Evolutionary conservation across 2,888 invertebrate species (phyloP), one percentile per base, ranked within the genome.

Genomic region (Cosmorhoe ocellata): DNA sequence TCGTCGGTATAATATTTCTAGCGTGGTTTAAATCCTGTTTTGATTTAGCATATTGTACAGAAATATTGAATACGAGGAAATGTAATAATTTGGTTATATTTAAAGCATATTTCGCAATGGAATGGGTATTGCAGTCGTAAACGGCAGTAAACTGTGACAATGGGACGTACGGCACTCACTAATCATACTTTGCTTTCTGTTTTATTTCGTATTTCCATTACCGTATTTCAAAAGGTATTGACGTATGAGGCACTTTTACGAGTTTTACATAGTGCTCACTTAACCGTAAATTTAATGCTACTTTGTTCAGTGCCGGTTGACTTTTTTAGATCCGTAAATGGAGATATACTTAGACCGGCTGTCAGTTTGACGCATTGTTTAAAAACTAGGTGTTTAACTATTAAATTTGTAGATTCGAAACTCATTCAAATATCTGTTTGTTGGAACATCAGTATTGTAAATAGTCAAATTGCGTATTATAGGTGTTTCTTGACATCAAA

Each of bases 191-290:
- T 90, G 87, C 87, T 87, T 89, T 88, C 86, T 86, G 86, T 89
- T 89, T 89, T 90, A 90, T 88, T 88, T 85, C 87, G 81, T 81
- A 88, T 90, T 89, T 90, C 89, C 89, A 89, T 90, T 90, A 89
- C 81, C 85, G 83, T 89, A 89, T 88, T 89, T 88, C 89, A 88
- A 85, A 87, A 88, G 79, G 85, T 89, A 90, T 89, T 89, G 89
- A 89, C 88, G 84, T 84, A 87, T 83, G 88, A 77, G 87, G 83
- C 86, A 84, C 85, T 87, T 89, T 89, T 89, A 89, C 77, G 88
- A 84, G 82, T 84, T 82, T 81, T 76, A 79, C 81, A 73, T 71
- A 72, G 71, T 73, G 72, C 74, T 76, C 76, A 76, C 71, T 76
- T 70, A 67, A 71, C 68, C 75, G 71, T 81, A 76, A 81, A 81